phyloP scores from a whole-genome alignment of 2,797 vertebrate species.

The Champsocephalus gunnari region DNA sequence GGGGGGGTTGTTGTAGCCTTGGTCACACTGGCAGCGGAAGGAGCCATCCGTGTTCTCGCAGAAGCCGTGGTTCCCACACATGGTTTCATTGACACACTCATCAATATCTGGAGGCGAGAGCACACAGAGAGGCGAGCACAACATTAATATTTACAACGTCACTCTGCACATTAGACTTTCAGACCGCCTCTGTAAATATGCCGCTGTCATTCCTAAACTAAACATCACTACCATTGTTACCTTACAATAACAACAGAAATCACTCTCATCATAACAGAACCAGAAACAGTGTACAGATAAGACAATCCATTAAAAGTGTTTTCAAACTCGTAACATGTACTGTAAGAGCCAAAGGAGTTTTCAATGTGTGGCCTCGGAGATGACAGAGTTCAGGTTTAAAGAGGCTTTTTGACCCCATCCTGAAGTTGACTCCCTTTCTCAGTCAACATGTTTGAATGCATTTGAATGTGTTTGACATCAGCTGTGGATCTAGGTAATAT shows the following conservation, averaged over 20 bases:
- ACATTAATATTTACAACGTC: slow-evolving; percentile 57
- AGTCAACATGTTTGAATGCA: slow-evolving; percentile 41
- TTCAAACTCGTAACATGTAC: slow-evolving; percentile 57
- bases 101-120: slow-evolving; percentile 74
- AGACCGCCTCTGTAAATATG: slow-evolving; percentile 43
- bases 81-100: slow-evolving; percentile 81
- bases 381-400: slow-evolving; percentile 38
- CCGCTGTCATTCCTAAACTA: slow-evolving; percentile 40
- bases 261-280: slow-evolving; percentile 61
- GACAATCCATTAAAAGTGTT: slow-evolving; percentile 45
- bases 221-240: slow-evolving; percentile 53
- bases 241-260: slow-evolving; percentile 63
- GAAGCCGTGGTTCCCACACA: slow-evolving; percentile 82
- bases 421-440: slow-evolving; percentile 47
- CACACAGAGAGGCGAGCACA: slow-evolving; percentile 38
- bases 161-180: slow-evolving; percentile 36
- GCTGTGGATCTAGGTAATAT: background rate
- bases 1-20: slow-evolving; percentile 77
- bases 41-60: slow-evolving; percentile 84
- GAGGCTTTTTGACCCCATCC: slow-evolving; percentile 42
- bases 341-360: slow-evolving; percentile 31
- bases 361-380: slow-evolving; percentile 35
- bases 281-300: slow-evolving; percentile 35
- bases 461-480: slow-evolving; percentile 26
- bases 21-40: slow-evolving; percentile 83